These are phyloP conservation scores for Cantharis lateralis DNA, from an alignment of 2,888 invertebrate genomes.

Conservation along the genomic window DNA sequence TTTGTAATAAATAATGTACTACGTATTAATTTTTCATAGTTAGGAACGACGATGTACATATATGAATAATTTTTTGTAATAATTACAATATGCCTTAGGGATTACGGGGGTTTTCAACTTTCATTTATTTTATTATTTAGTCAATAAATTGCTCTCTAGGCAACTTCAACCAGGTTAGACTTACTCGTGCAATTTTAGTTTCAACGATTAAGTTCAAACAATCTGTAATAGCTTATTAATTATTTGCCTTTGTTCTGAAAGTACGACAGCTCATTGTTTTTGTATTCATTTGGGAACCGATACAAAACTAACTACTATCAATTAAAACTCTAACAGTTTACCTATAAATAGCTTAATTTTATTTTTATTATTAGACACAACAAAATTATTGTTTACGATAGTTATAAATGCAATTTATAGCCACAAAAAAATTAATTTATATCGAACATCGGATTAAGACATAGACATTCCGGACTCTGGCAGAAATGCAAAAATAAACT, in stretches of 20 bases:
- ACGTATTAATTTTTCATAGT: too few relatives aligned
- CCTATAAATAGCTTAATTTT: background rate
- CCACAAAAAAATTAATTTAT: background rate
- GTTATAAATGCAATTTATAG: background rate
- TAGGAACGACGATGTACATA: too few relatives aligned
- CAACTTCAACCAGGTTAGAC: background rate
- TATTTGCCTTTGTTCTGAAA: background rate
- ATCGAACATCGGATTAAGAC: background rate
- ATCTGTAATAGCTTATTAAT: background rate
- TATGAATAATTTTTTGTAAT: too few relatives aligned
- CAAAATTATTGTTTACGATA: background rate
- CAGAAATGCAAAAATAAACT: too few relatives aligned
- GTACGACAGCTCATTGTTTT: background rate
- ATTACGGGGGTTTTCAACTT: background rate
- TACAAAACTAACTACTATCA: background rate
- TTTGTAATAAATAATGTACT: too few relatives aligned
- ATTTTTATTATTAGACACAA: background rate
- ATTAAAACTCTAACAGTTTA: background rate
- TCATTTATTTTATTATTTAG: background rate
- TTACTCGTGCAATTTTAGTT: background rate
- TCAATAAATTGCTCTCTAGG: background rate
- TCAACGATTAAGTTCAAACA: background rate
- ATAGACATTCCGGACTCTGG: too few relatives aligned
- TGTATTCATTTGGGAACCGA: background rate
- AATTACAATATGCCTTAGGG: background rate